phyloP scores from a whole-genome alignment of 2,797 vertebrate genomes.

The Epinephelus awoara region DNA sequence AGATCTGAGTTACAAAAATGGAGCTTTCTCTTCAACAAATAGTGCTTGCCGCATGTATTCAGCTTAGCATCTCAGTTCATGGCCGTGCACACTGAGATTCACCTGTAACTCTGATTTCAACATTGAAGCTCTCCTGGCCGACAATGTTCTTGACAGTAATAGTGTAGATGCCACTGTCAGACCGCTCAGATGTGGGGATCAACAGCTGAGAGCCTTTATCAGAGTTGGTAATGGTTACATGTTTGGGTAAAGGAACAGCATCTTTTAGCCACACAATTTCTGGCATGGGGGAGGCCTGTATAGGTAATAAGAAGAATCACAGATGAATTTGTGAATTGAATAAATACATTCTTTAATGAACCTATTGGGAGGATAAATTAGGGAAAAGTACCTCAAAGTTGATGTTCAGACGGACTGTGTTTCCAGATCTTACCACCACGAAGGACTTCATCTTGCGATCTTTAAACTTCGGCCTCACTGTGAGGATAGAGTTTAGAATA shows the following conservation, averaged over 20 bases:
- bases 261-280: conserved; percentile 92
- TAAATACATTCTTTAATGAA: background rate
- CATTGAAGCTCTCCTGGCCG: conserved; percentile 85
- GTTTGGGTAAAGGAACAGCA: conserved; percentile 81
- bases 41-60: background rate
- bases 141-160: conserved; percentile 84
- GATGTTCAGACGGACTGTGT: conserved; percentile 86
- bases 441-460: conserved; percentile 84
- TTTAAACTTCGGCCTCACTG: conserved; percentile 89
- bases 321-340: background rate
- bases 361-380: background rate
- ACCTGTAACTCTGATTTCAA: conserved; percentile 92
- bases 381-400: conserved; percentile 88
- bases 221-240: conserved; percentile 82
- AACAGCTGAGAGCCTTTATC: conserved; percentile 88
- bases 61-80: background rate
- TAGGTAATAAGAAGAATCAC: background rate
- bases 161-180: conserved; percentile 88
- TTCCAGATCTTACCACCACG: conserved; percentile 87
- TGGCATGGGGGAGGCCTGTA: conserved; percentile 89
- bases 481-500: conserved; percentile 17
- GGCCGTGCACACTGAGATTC: conserved; percentile 33
- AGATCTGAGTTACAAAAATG: background rate
- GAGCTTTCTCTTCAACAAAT: background rate
- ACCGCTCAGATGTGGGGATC: conserved; percentile 85